Conservation (phyloP, 2,888 invertebrate species). For the Caenorhabditis sulstoni region DNA sequence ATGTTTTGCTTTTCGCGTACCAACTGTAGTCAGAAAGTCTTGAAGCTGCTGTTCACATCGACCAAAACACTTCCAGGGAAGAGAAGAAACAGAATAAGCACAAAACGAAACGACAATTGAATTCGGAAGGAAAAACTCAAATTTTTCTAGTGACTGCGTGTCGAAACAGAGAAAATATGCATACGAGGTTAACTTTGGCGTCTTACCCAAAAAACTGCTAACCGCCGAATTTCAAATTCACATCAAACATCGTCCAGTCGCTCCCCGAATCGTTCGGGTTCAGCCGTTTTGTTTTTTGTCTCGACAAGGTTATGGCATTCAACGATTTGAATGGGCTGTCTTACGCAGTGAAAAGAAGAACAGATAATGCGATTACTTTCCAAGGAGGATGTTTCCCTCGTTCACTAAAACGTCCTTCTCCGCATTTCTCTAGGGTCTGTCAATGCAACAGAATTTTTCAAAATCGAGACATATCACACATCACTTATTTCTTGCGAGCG, state of each 20-base stretch:
- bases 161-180: conserved; percentile 23
- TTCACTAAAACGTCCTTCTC: conserved; percentile 8
- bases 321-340: background rate
- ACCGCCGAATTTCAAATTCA: conserved; percentile 19
- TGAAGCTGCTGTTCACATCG: background rate
- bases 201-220: conserved; percentile 8
- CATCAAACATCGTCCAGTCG: conserved; percentile 31
- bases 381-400: conserved; percentile 5
- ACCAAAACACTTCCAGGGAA: conserved; percentile 28
- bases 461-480: too few relatives aligned
- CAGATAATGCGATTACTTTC: conserved; percentile 50
- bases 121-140: conserved; percentile 38
- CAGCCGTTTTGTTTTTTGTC: background rate
- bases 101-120: conserved; percentile 25
- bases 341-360: conserved; percentile 1
- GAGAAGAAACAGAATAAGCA: conserved; percentile 1
- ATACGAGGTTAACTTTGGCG: conserved; percentile 47
- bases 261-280: background rate
- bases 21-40: background rate
- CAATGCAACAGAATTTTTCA: too few relatives aligned
- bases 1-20: conserved; percentile 20
- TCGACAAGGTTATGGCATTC: conserved; percentile 17
- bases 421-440: background rate
- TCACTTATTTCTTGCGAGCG: too few relatives aligned
- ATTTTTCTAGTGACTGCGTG: conserved; percentile 2